Evolutionary conservation across 2,113 vertebrate species (phyloP), one percentile per base, ranked within the genome.

Genomic region (Eurystomus gularis): DNA sequence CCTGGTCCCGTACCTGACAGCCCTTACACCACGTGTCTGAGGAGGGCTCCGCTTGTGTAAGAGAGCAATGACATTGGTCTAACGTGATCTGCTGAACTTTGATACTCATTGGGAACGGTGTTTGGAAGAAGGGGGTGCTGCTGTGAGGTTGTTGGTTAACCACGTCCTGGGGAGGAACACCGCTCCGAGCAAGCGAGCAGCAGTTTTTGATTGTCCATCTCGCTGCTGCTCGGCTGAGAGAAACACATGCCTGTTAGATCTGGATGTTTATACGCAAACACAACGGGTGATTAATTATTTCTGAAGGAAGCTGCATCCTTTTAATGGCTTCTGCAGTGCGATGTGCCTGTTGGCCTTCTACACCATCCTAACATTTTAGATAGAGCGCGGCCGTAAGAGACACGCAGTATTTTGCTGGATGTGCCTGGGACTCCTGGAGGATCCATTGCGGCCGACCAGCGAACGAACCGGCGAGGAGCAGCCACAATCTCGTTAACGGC

Each of bases 391-490:
- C 83, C 3, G 0, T 54, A 10, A 52, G 55, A 20, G 19, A 17
- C 1, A 2, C 3, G 1, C 35, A 35, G n/a, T 21, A 0, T 39
- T 77, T 44, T 42, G 44, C 60, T 26, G 2, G 15, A 3, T 11
- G 39, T 12, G 25, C 10, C 7, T 23, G 3, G 57, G 37, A 23
- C 16, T 19, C 13, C 57, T 58, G 39, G 3, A 5, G 31, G 86
- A 14, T 29, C 29, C 3, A 0, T 54, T 73, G 2, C 44, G 28
- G 84, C 33, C 44, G 25, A 10, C 48, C 46, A 3, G 55, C 37
- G 66, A 40, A 19, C 4, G 0, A 13, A 12, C 39, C 1, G 0
- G 57, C 42, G 3, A 2, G 12, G 88, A 91, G 62, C 66, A 69
- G 91, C 3, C 1, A 7, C 66, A 10, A 92, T 78, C 42, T 58